Percentiles rank a stretch among this genome's conserved stretches.
phyloP scores from a whole-genome alignment of 2,113 vertebrate genomes.

The Grammomys dolichurus region DNA sequence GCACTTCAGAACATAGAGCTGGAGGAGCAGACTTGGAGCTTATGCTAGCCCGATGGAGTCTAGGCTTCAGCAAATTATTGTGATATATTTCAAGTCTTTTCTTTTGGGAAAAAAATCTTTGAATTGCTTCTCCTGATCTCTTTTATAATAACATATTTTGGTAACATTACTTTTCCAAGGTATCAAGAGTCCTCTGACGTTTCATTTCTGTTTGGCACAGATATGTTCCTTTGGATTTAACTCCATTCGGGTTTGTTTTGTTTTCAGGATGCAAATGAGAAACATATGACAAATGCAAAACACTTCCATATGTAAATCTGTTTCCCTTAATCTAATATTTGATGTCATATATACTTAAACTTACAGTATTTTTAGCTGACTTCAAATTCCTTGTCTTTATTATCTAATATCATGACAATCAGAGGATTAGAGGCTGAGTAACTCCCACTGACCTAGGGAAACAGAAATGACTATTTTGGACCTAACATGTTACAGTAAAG shows the following conservation, averaged over 20 bases:
- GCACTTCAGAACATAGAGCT: background rate
- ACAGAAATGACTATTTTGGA: background rate
- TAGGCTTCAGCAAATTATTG: background rate
- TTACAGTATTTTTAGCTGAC: background rate
- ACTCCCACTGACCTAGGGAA: background rate
- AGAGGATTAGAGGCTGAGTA: background rate
- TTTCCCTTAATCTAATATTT: background rate
- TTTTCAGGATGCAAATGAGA: background rate
- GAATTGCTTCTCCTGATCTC: constrained; percentile 9
- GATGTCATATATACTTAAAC: background rate
- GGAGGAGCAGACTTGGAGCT: background rate
- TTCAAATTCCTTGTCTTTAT: background rate
- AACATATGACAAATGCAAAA: background rate
- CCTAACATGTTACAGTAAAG: background rate
- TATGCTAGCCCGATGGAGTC: background rate
- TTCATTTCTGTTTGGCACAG: background rate
- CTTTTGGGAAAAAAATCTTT: background rate
- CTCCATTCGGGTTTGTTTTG: background rate
- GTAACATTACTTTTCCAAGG: background rate
- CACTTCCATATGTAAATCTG: background rate
- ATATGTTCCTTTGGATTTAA: background rate
- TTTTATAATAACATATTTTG: background rate
- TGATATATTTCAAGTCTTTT: background rate
- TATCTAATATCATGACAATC: background rate
- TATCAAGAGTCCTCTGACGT: background rate